phyloP scores from a whole-genome alignment of 2,113 vertebrate genomes.

The Benitochromis conjunctus region DNA sequence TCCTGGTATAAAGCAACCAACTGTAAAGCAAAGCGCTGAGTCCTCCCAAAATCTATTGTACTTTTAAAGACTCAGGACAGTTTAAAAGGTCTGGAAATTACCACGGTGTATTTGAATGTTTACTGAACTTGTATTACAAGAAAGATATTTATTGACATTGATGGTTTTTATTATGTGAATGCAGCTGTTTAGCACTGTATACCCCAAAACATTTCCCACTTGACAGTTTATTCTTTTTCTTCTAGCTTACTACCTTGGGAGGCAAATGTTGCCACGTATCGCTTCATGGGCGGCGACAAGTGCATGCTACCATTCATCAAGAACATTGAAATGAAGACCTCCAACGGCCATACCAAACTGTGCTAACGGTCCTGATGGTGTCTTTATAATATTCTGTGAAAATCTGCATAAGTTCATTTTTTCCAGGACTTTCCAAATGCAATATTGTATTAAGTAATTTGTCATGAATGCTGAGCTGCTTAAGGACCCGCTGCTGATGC shows the following conservation, averaged over 20 bases:
- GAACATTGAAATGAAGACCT: conserved; percentile 43
- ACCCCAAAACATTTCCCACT: background rate
- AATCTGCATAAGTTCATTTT: background rate
- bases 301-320: conserved; percentile 75
- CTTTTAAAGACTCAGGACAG: background rate
- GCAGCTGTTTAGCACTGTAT: background rate
- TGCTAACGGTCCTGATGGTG: background rate
- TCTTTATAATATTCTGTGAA: background rate
- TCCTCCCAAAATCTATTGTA: background rate
- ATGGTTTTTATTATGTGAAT: background rate
- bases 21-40: background rate
- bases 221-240: background rate
- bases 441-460: background rate
- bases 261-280: conserved; percentile 62
- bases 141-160: background rate
- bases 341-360: conserved; percentile 21
- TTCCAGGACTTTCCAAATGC: background rate
- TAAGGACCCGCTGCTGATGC: background rate
- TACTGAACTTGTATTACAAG: background rate
- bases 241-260: conserved; percentile 67
- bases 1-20: background rate
- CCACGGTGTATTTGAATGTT: background rate
- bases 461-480: background rate
- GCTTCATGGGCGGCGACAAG: conserved; percentile 71
- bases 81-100: background rate